A percentile compares a stretch with the other conserved stretches of the same genome.
These are phyloP conservation scores for Drosophila mauritiana DNA, from an alignment of 1,140 invertebrate genomes.

Conservation along the genomic window DNA sequence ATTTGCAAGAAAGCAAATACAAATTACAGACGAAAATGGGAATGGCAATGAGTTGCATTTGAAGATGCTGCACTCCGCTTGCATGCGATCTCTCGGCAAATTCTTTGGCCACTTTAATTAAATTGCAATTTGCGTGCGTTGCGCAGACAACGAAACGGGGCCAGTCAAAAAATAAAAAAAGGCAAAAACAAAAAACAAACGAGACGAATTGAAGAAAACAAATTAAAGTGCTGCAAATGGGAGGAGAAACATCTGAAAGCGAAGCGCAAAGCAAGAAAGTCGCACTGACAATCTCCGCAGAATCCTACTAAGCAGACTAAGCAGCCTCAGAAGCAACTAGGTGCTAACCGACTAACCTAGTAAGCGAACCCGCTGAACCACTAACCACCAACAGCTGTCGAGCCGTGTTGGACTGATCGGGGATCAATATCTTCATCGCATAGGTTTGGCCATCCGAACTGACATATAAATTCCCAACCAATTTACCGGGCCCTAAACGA, in stretches of 20 bases:
- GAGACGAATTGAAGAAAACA: constrained; percentile 43
- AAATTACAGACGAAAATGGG: constrained; percentile 28
- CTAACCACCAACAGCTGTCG: constrained; percentile 43
- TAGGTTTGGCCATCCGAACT: constrained; percentile 1
- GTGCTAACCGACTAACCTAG: constrained; percentile 80
- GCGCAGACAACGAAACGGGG: constrained; percentile 55
- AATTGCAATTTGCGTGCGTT: constrained; percentile 78
- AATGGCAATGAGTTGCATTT: constrained; percentile 15
- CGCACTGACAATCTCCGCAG: constrained; percentile 61
- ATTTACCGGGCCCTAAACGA: constrained; percentile 74
- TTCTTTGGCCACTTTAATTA: constrained; percentile 73
- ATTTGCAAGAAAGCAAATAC: constrained; percentile 36
- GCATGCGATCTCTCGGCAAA: constrained; percentile 59
- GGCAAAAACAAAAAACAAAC: constrained; percentile 25
- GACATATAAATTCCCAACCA: constrained; percentile 22
- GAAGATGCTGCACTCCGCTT: constrained; percentile 32
- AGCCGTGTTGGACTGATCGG: constrained; percentile 8
- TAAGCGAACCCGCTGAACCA: constrained; percentile 77
- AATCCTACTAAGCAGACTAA: constrained; percentile 39
- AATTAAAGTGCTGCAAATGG: constrained; percentile 62
- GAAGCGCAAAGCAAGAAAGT: constrained; percentile 57
- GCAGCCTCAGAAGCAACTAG: constrained; percentile 50
- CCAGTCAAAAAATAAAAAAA: constrained; percentile 54
- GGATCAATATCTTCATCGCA: constrained; percentile 34
- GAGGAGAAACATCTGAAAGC: constrained; percentile 47